These are phyloP conservation scores for Scolopax bukidnonensis DNA, from an alignment of 2,797 vertebrate species.

Conservation along the genomic window DNA sequence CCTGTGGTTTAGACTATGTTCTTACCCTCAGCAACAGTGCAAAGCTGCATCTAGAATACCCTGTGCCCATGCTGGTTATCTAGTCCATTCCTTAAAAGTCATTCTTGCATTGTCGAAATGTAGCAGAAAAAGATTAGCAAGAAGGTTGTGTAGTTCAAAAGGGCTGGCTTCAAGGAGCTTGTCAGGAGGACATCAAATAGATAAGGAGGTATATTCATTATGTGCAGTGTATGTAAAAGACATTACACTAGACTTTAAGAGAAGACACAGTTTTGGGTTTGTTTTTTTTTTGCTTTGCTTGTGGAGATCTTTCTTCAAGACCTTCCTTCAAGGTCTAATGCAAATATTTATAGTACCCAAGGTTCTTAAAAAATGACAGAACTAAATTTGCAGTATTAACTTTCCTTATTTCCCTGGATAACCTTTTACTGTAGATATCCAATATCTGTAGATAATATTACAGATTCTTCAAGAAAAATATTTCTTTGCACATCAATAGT, in stretches of 20 bases:
- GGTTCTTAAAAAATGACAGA: background rate
- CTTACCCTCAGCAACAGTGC: background rate
- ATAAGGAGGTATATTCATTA: background rate
- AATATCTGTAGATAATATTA: background rate
- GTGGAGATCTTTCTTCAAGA: background rate
- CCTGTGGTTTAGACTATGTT: background rate
- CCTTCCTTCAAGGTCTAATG: background rate
- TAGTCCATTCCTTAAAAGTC: background rate
- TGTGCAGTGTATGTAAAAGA: background rate
- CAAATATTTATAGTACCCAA: background rate
- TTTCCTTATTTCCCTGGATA: background rate
- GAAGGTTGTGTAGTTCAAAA: background rate
- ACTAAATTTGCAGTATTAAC: background rate
- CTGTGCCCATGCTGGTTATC: background rate
- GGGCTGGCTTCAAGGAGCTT: background rate
- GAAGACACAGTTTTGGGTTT: rapidly evolving
- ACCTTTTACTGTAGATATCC: background rate
- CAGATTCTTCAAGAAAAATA: background rate
- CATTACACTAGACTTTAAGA: background rate
- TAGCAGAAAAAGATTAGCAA: background rate
- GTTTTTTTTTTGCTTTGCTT: background rate
- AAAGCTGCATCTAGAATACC: background rate
- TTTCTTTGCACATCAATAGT: background rate
- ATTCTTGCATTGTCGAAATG: background rate
- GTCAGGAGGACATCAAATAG: background rate